Evolutionary conservation across 2,888 invertebrate species (phyloP).

Genomic region (Pecten maximus): DNA sequence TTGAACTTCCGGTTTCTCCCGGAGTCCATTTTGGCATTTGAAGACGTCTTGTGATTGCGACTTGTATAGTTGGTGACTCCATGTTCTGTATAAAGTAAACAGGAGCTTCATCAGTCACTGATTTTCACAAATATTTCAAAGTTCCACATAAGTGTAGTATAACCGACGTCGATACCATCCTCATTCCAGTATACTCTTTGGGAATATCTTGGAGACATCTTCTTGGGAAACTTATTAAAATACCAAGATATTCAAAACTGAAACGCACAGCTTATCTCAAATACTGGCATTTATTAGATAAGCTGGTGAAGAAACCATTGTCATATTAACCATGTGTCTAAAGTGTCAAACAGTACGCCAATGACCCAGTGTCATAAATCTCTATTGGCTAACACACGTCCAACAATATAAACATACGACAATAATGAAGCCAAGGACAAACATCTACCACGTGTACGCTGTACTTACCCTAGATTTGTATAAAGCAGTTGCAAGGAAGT

Average conservation of each 20-base stretch:
- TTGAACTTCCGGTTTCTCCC: conserved; percentile 28
- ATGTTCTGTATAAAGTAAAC: conserved; percentile 15
- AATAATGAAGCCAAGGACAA: conserved; percentile 4
- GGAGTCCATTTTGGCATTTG: conserved; percentile 30
- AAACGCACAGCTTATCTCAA: neutral
- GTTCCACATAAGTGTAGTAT: neutral
- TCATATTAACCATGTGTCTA: neutral
- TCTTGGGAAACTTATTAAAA: neutral
- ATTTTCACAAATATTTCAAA: neutral
- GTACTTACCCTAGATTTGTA: conserved; percentile 48
- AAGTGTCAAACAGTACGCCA: neutral
- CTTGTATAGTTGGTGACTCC: conserved; percentile 10
- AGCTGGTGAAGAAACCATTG: neutral
- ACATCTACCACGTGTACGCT: neutral
- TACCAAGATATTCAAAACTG: neutral
- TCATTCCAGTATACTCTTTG: neutral
- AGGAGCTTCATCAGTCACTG: conserved; percentile 22
- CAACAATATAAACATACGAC: neutral
- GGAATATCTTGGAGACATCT: neutral
- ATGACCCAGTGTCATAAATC: neutral
- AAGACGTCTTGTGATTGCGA: neutral
- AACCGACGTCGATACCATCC: neutral
- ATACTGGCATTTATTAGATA: neutral
- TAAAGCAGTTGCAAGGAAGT: conserved; percentile 52
- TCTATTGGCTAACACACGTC: neutral